Percentiles rank a stretch among this genome's conserved stretches.
phyloP scores from a whole-genome alignment of 2,113 vertebrate species.

The Puffinus mauretanicus region DNA sequence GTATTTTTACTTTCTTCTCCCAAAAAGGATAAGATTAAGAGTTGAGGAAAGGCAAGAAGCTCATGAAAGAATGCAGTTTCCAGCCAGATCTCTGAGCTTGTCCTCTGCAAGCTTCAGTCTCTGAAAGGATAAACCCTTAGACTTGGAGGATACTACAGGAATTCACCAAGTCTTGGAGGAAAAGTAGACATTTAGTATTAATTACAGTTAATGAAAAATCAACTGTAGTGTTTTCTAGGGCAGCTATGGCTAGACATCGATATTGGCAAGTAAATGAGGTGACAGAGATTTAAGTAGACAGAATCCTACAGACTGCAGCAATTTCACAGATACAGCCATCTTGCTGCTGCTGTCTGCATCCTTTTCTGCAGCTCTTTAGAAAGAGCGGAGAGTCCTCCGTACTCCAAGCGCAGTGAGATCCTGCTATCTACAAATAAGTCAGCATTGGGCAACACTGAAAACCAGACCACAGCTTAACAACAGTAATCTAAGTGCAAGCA shows the following conservation, averaged over 20 bases:
- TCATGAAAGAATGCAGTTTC: background rate
- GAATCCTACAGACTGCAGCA: background rate
- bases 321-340: background rate
- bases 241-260: background rate
- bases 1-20: background rate
- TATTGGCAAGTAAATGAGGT: background rate
- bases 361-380: background rate
- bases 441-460: background rate
- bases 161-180: background rate
- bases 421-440: background rate
- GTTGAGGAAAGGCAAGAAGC: background rate
- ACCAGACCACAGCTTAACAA: background rate
- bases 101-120: background rate
- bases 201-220: background rate
- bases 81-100: background rate
- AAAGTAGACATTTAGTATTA: background rate
- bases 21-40: background rate
- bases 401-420: background rate
- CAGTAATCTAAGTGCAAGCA: background rate
- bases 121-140: background rate
- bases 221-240: background rate
- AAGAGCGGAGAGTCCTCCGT: background rate
- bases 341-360: background rate
- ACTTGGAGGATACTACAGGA: background rate
- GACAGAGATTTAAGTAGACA: background rate